Percentiles rank a stretch among this genome's conserved stretches.
Conservation (phyloP, 2,888 invertebrate genomes). For the Morpho helenor region DNA sequence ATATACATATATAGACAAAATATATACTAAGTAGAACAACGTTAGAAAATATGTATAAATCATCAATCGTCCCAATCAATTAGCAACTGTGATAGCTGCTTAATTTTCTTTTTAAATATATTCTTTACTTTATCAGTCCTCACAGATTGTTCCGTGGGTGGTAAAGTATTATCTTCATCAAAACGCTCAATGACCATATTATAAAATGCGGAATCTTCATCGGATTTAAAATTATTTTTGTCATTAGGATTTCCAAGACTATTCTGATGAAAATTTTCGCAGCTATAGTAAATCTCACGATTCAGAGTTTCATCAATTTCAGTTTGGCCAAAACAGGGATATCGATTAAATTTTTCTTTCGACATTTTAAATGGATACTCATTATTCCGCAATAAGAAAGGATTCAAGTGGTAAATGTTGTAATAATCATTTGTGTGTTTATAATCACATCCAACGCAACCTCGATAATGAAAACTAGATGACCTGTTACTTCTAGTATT, state of each 20-base stretch:
- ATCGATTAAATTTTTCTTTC: slow-evolving; percentile 38
- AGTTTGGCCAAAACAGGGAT: slow-evolving; percentile 50
- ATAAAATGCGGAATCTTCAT: slow-evolving; percentile 3
- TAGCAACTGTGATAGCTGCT: slow-evolving; percentile 44
- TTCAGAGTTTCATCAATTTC: slow-evolving; percentile 13
- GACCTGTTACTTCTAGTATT: neutral
- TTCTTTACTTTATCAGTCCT: slow-evolving; percentile 16
- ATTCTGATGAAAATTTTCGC: slow-evolving; percentile 31
- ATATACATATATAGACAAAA: slow-evolving; percentile 3
- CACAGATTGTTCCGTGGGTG: neutral
- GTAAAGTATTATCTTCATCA: slow-evolving; percentile 10
- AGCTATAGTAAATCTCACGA: slow-evolving; percentile 39
- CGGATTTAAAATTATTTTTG: neutral
- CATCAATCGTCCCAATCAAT: slow-evolving; percentile 37
- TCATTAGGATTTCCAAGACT: neutral
- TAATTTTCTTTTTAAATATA: slow-evolving; percentile 45
- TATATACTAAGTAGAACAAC: neutral
- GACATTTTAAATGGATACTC: slow-evolving; percentile 46
- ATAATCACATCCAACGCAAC: slow-evolving; percentile 46
- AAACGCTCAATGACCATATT: slow-evolving; percentile 25
- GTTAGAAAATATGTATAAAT: no score
- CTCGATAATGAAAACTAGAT: slow-evolving; percentile 42
- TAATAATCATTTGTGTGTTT: slow-evolving; percentile 40
- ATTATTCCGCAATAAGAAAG: slow-evolving; percentile 33
- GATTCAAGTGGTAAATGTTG: slow-evolving; percentile 44